phyloP scores from a whole-genome alignment of 2,888 invertebrate species.

The Tethea ocularis region DNA sequence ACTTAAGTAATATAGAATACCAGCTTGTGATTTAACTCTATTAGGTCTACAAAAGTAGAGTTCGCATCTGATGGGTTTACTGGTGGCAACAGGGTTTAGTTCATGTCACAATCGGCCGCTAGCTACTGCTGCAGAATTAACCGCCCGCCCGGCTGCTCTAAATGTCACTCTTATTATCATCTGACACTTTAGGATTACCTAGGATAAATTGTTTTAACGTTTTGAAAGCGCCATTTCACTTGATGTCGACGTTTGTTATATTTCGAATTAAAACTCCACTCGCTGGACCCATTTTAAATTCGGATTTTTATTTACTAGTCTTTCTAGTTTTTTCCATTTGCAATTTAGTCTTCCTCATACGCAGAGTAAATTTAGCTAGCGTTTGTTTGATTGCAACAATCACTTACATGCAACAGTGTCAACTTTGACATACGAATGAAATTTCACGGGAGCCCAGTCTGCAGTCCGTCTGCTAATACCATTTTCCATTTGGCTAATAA shows the following conservation, averaged over 20 bases:
- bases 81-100: conserved; percentile 77
- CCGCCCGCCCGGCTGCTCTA: conserved; percentile 67
- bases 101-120: conserved; percentile 76
- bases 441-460: conserved; percentile 64
- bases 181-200: conserved; percentile 80
- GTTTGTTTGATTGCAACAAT: conserved; percentile 81
- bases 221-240: conserved; percentile 69
- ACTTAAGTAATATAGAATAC: conserved; percentile 21
- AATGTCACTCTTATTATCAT: conserved; percentile 83
- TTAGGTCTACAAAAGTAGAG: conserved; percentile 52
- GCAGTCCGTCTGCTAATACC: conserved; percentile 75
- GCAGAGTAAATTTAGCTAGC: conserved; percentile 59
- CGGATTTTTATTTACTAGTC: conserved; percentile 32
- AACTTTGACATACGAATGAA: conserved; percentile 76
- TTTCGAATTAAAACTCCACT: conserved; percentile 65
- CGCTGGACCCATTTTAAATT: conserved; percentile 46
- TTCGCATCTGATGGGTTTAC: conserved; percentile 78
- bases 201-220: conserved; percentile 82
- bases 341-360: conserved; percentile 53
- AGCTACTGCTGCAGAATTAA: conserved; percentile 77
- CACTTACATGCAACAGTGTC: conserved; percentile 73
- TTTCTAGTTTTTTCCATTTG: conserved; percentile 56
- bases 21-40: conserved; percentile 32
- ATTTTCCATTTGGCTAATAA: conserved; percentile 83
- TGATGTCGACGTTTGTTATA: conserved; percentile 70